Evolutionary conservation across 2,113 vertebrate genomes (phyloP), one percentile per base, ranked within the genome.

Genomic region (Glaucidium brasilianum): DNA sequence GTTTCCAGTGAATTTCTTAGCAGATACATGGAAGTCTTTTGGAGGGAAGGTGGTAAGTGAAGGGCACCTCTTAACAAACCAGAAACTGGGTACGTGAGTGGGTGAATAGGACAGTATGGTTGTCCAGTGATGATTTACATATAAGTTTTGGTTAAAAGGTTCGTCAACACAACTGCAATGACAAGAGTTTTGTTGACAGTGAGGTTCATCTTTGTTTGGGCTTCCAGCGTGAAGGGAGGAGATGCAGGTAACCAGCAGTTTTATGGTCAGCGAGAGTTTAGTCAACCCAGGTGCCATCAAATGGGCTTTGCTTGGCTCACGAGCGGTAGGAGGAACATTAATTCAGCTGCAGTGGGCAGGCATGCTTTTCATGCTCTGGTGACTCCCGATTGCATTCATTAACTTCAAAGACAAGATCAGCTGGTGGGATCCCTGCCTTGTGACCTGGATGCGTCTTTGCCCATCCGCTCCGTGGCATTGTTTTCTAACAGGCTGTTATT

Each of bases 361-460:
- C 1, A 3, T 64, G 37, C 27, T 92, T 92, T 90, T 72, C 58
- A 64, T 12, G 73, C 90, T 90, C 66, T 52, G 52, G 22, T 45
- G 88, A 37, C 60, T 89, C 35, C 73, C 77, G 88, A 10, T 37
- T 47, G 43, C 85, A 35, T 90, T 41, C 66, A 39, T 91, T 29
- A 92, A 53, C 83, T 92, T 58, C 60, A 88, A 93, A 92, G 85
- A 64, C 89, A 85, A 86, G 81, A 62, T 37, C 64, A 93, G 90
- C 62, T 55, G 59, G 84, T 89, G 95, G 73, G 79, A 78, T 79
- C 85, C 53, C 83, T 94, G n/a, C 91, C 47, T 76, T 39, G 50
- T 60, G 50, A 81, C 69, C 94, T 85, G 84, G 90, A 60, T 15
- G 25, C 9, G 37, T 27, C 81, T 93, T 34, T 89, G 62, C 56